Evolutionary conservation across 2,888 invertebrate genomes (phyloP), one percentile per base, ranked within the genome.

Genomic region (Crocallis elinguaria): DNA sequence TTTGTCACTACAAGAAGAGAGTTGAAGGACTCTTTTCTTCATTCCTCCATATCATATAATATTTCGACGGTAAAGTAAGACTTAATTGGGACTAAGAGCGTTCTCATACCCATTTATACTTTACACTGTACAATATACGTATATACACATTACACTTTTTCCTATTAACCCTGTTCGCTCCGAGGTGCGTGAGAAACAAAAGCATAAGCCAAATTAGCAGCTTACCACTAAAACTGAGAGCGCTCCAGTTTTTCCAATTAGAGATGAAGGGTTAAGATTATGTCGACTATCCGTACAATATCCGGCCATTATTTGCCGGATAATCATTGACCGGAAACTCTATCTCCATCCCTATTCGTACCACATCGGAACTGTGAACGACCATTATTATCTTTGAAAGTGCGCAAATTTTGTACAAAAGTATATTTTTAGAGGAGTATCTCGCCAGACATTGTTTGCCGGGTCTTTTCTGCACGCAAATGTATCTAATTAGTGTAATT

Each of bases 401-500:
- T 30, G 36, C 32, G 39, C 45, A 49, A 44, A 49, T 41, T 38
- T 49, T 7, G 32, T 13, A 45, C 49, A 45, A 23, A 38, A 55
- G 41, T 9, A 38, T 50, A 49, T 50, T 49, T 49, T 55, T 46
- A 35, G 33, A 13, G 19, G 36, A 21, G 41, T 37, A 30, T 19
- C 43, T 33, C 39, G 54, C 9, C 39, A 46, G 54, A 38, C 58
- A 56, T 66, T 64, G 67, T 69, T 65, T 56, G 60, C 48, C 49
- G 50, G 54, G 55, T 58, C 66, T 66, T 66, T 69, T 66, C 52
- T 64, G 67, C 69, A 73, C 69, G 70, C 74, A 71, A 78, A 76
- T 73, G 70, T 64, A 68, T 62, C 64, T 77, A 80, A 80, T 80
- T 77, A 72, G 71, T 68, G 67, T 70, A 76, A 79, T 77, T 77